phyloP scores from a whole-genome alignment of 2,888 invertebrate species.

The Gnatocerus cornutus region DNA sequence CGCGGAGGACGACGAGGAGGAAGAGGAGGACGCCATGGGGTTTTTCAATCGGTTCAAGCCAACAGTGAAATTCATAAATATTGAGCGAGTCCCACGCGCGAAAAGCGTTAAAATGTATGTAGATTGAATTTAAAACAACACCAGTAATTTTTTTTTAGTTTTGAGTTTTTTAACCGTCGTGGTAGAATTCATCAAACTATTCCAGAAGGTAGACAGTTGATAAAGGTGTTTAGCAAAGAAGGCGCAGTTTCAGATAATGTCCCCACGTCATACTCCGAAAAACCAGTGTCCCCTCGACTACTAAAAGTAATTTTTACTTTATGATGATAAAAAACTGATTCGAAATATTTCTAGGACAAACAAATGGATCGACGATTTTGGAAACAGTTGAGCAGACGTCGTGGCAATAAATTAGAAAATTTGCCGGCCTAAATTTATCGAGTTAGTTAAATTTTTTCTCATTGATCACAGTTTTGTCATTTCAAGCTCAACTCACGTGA shows the following conservation, averaged over 20 bases:
- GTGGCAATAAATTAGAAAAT: constrained; percentile 66
- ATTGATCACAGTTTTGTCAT: constrained; percentile 46
- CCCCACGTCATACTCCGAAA: constrained; percentile 68
- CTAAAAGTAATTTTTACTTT: constrained; percentile 71
- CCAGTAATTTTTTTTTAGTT: constrained; percentile 63
- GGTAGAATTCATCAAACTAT: constrained; percentile 71
- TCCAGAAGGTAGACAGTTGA: constrained; percentile 70
- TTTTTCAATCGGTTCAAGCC: constrained; percentile 69
- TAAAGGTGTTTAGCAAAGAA: constrained; percentile 68
- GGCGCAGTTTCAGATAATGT: constrained; percentile 67
- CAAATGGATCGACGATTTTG: constrained; percentile 85
- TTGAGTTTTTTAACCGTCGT: constrained; percentile 72
- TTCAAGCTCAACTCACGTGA: constrained; percentile 61
- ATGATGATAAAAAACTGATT: neutral
- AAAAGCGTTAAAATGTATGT: constrained; percentile 67
- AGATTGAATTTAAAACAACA: neutral
- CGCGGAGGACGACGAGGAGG: constrained; percentile 58
- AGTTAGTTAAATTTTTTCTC: constrained; percentile 24
- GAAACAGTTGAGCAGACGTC: constrained; percentile 85
- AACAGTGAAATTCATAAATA: constrained; percentile 68
- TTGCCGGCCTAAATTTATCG: constrained; percentile 58
- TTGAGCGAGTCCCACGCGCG: constrained; percentile 67
- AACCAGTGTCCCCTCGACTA: constrained; percentile 75
- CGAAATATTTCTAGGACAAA: constrained; percentile 76
- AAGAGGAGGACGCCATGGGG: constrained; percentile 61